Conservation (phyloP, 2,113 vertebrate species). For the Brienomyrus longianalis region DNA sequence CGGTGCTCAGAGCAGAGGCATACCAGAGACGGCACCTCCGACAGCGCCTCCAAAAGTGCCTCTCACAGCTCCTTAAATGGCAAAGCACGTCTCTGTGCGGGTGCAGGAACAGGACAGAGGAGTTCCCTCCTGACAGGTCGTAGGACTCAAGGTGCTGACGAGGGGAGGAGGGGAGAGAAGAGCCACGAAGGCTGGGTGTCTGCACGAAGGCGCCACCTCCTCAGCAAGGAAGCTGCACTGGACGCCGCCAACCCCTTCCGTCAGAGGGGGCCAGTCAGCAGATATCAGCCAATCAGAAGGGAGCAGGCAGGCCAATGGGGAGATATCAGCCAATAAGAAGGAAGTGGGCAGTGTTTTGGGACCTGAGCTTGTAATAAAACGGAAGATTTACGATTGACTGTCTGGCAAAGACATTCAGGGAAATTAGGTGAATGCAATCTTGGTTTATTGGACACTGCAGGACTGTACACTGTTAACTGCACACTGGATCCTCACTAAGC, state of each 20-base stretch:
- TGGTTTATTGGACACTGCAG: background rate
- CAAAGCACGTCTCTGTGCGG: conserved; percentile 58
- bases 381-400: conserved; percentile 8
- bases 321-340: background rate
- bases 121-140: background rate
- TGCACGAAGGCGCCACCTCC: conserved; percentile 28
- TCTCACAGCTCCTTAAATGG: conserved; percentile 56
- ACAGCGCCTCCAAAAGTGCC: conserved; percentile 32
- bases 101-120: conserved; percentile 29
- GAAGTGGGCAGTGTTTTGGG: background rate
- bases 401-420: background rate
- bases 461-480: background rate
- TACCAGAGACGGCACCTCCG: conserved; percentile 25
- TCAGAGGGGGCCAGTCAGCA: conserved; percentile 63
- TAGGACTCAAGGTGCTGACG: conserved; percentile 13
- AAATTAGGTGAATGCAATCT: background rate
- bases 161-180: conserved; percentile 7
- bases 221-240: conserved; percentile 48
- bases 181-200: conserved; percentile 24
- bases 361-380: background rate
- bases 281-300: conserved; percentile 57
- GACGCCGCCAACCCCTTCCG: conserved; percentile 46
- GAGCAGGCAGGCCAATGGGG: conserved; percentile 50
- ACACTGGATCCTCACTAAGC: background rate
- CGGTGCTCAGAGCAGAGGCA: conserved; percentile 23